Evolutionary conservation across 2,797 vertebrate species (phyloP), one percentile per base, ranked within the genome.

Genomic region (Lateolabrax maculatus): DNA sequence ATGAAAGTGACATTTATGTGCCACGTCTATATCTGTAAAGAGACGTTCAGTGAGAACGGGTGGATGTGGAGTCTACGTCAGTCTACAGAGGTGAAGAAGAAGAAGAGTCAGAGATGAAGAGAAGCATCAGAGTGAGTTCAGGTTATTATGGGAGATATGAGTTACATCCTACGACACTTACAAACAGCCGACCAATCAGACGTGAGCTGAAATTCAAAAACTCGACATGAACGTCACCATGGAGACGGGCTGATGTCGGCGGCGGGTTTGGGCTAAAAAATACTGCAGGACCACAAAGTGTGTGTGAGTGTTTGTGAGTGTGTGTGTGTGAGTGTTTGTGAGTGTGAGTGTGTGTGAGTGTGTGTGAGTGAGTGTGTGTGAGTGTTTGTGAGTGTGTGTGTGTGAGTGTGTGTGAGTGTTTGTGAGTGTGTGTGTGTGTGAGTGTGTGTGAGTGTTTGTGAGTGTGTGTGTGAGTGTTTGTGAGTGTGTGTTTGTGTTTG

Each of bases 121-220:
- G 48, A 25, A 70, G n/a, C 16, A 53, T 31, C 39, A 23, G 37
- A 53, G 49, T 1, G 69, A 31, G 23, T 49, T 70, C 31, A 51
- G 68, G 78, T 75, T 60, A 44, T 71, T 74, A 39, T 56, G 49
- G 43, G 56, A 79, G 43, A 77, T 16, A 19, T 2, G 63, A 65
- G 53, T 49, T 53, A 27, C 63, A 72, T 66, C 67, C 77, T 39
- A 34, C 55, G 21, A 60, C 71, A 63, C 76, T 56, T 34, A 39
- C 53, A 66, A 63, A 27, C 57, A 31, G 46, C 43, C 51, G 21
- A 70, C 89, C 85, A 90, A 90, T 90, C 79, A 75, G 61, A 91
- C 79, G 84, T 86, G 79, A 87, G 75, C 57, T 61, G 77, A 84
- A 89, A 86, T 48, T 69, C 71, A 84, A 88, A 80, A 87, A 79